A percentile compares a stretch with the other conserved stretches of the same genome.
These are phyloP conservation scores for Argynnis bischoffii DNA, from an alignment of 2,888 invertebrate species.

Conservation along the genomic window DNA sequence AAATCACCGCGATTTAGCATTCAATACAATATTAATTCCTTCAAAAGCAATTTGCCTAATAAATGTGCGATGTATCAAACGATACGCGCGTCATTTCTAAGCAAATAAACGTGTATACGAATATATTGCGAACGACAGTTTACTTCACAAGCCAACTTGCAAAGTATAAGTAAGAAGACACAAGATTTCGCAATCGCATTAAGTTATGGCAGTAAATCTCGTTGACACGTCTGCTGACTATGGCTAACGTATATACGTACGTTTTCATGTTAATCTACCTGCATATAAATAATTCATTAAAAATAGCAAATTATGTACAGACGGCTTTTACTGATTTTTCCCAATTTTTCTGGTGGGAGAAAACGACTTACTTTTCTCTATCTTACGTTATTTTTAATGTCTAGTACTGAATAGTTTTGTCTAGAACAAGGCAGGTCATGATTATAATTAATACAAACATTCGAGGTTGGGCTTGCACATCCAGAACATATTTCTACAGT, in stretches of 20 bases:
- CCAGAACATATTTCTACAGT: no score
- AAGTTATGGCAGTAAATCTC: conserved; percentile 61
- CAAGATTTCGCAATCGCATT: conserved; percentile 60
- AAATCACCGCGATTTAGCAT: conserved; percentile 21
- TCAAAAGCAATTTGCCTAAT: conserved; percentile 27
- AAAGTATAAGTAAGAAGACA: conserved; percentile 19
- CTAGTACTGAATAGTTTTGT: no score
- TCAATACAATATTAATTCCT: conserved; percentile 22
- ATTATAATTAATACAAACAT: no score
- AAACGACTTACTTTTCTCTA: no score
- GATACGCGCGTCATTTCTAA: conserved; percentile 21
- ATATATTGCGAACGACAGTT: conserved; percentile 29
- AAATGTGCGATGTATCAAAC: conserved; percentile 19
- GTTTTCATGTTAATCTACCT: conserved; percentile 18
- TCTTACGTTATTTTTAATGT: no score
- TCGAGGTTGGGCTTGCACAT: no score
- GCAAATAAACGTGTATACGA: conserved; percentile 29
- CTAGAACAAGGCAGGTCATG: no score
- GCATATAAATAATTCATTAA: neutral
- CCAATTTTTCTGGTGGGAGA: no score
- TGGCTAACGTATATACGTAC: conserved; percentile 40
- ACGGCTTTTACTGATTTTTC: no score
- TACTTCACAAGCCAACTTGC: conserved; percentile 32
- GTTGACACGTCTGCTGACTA: conserved; percentile 65
- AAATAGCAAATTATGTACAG: neutral